Evolutionary conservation across 1,140 invertebrate genomes (phyloP).

Genomic region (Musca vetustissima): DNA sequence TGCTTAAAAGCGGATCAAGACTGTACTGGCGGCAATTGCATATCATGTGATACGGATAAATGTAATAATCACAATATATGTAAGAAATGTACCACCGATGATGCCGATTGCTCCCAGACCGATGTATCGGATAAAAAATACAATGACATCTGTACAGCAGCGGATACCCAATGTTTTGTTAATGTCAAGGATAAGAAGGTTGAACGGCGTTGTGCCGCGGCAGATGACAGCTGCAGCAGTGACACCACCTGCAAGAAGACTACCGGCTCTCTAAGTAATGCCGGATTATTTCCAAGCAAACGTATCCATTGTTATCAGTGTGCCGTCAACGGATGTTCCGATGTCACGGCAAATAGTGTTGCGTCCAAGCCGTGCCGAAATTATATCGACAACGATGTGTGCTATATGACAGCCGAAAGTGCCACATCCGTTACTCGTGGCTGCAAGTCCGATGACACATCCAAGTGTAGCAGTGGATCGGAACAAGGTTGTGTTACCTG

Average conservation of each 20-base stretch:
- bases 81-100: constrained; percentile 28
- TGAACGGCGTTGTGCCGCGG: constrained; percentile 31
- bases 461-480: constrained; percentile 28
- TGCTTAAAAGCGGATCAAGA: no score
- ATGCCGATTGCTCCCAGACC: constrained; percentile 26
- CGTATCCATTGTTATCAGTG: constrained; percentile 38
- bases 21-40: no score
- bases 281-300: constrained; percentile 31
- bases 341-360: background rate
- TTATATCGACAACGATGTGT: constrained; percentile 28
- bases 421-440: constrained; percentile 36
- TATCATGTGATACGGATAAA: constrained; percentile 18
- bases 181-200: constrained; percentile 19
- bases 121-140: background rate
- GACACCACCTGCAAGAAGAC: constrained; percentile 32
- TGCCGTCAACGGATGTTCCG: constrained; percentile 26
- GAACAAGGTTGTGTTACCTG: constrained; percentile 34
- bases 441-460: constrained; percentile 32
- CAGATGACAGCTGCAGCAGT: background rate
- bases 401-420: constrained; percentile 36
- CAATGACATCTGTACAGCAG: constrained; percentile 26
- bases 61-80: constrained; percentile 38
- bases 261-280: constrained; percentile 30
- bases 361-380: constrained; percentile 12
- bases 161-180: constrained; percentile 21